Evolutionary conservation across 2,113 vertebrate species (phyloP), one percentile per base, ranked within the genome.

Genomic region (Paralichthys olivaceus): DNA sequence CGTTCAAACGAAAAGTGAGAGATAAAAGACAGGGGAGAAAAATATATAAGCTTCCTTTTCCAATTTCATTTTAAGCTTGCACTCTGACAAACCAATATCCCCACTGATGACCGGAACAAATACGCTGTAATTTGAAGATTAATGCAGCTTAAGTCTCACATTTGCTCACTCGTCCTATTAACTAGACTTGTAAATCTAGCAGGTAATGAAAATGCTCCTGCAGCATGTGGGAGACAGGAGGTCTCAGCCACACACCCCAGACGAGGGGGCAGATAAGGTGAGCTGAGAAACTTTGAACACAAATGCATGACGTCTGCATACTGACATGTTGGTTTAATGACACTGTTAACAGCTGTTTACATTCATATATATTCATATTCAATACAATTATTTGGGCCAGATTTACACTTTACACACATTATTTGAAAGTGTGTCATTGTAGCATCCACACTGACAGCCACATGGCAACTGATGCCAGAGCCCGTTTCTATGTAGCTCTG

Each of bases 181-280:
- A 81, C 9, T 11, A 62, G 32, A 68, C 53, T 9, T 85, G 25
- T 7, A 68, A 74, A 79, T 73, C 32, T n/a, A 17, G 56, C 61
- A 79, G 75, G 72, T 83, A 76, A 69, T 82, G 55, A 64, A 75
- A 72, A 47, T 58, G 56, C 49, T 43, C 26, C 45, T 49, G 32
- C 64, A 54, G 59, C n/a, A 25, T 22, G 47, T 65, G 63, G 22
- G 47, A 78, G 22, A 14, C 9, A 63, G 32, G 19, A 7, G 3
- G 26, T n/a, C 57, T 58, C 22, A 61, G 34, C 0, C n/a, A 34
- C 11, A 29, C 7, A 63, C 32, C 51, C 23, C 29, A 22, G 29
- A 59, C 37, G 45, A 40, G 25, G 49, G 49, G 49, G 49, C 49
- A 53, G 49, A 53, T n/a, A 53, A 70, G 56, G 60, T 25, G 14